A percentile compares a stretch with the other conserved stretches of the same genome.
phyloP scores from a whole-genome alignment of 2,797 vertebrate genomes.

The Sphenodon punctatus region DNA sequence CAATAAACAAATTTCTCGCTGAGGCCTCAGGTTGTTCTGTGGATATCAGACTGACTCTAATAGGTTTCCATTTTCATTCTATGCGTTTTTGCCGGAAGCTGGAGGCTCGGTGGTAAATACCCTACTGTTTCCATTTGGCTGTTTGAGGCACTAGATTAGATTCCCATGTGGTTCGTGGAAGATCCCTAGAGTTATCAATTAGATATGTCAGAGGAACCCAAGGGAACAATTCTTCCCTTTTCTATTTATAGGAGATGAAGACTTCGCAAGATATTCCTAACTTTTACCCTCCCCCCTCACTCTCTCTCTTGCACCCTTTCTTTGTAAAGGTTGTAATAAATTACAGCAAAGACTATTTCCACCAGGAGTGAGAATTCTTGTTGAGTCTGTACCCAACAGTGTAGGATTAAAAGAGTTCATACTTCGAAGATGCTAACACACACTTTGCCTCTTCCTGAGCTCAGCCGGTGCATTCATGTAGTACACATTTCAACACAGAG shows the following conservation, averaged over 20 bases:
- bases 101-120: constrained; percentile 47
- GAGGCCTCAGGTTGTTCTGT: constrained; percentile 45
- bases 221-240: constrained; percentile 53
- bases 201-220: constrained; percentile 52
- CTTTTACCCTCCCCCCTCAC: constrained; percentile 31
- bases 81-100: constrained; percentile 54
- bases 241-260: constrained; percentile 59
- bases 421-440: accelerated
- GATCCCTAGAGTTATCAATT: constrained; percentile 68
- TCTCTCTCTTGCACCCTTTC: constrained; percentile 20
- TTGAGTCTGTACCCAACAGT: neutral
- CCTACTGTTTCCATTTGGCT: constrained; percentile 70
- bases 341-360: constrained; percentile 33
- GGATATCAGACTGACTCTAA: constrained; percentile 54
- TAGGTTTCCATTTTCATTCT: constrained; percentile 63
- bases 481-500: no score
- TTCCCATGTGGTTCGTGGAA: constrained; percentile 67
- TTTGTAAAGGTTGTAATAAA: constrained; percentile 31
- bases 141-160: constrained; percentile 64
- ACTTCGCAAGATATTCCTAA: neutral
- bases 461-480: neutral
- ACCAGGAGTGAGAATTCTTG: neutral
- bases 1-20: constrained; percentile 19
- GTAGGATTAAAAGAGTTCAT: neutral
- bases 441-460: neutral